Evolutionary conservation across 1,140 invertebrate genomes (phyloP), one percentile per base, ranked within the genome.

Genomic region (Nautilus pompilius): DNA sequence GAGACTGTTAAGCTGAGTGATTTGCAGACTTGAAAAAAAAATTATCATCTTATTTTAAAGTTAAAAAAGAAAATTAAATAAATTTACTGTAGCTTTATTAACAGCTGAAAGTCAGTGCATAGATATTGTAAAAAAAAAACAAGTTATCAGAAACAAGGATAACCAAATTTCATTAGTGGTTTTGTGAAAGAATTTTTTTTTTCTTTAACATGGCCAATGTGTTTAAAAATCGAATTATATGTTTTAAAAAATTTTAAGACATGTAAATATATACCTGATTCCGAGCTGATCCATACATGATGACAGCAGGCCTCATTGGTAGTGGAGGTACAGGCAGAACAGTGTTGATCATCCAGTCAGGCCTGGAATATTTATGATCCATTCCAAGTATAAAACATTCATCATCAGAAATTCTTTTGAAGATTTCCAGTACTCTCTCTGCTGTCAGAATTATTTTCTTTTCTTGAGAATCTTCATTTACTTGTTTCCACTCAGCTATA

Each of bases 331-430:
- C 98, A 6, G 98, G 97, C 57, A 99, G 82, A 4, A 98, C 95
- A 6, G 96, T 98, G 2, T 96, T 86, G 51, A 99, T 91, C 96
- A 99, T 99, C 96, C 97, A 99, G 86, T 99, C 97, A 15, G 98
- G 98, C 55, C 97, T 86, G 0, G 96, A 92, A 84, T 90, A 98
- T 80, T 93, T 93, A 0, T 93, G 93, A 79, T 97, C 93, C 93
- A 96, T 96, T 54, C 96, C 97, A 53, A 99, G 82, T 55, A 98
- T 91, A 65, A 92, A 90, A 67, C 93, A 96, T 76, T 99, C 97
- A 77, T 99, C 97, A 83, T 99, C 98, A 24, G 92, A 91, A 53
- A 99, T 98, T 71, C 95, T 91, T 82, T 96, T 97, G 15, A 99
- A 88, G 66, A 99, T 97, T 84, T 99, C 96, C 86, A 92, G 92